Evolutionary conservation across 2,888 invertebrate species (phyloP), one percentile per base, ranked within the genome.

Genomic region (Limnephilus lunatus): DNA sequence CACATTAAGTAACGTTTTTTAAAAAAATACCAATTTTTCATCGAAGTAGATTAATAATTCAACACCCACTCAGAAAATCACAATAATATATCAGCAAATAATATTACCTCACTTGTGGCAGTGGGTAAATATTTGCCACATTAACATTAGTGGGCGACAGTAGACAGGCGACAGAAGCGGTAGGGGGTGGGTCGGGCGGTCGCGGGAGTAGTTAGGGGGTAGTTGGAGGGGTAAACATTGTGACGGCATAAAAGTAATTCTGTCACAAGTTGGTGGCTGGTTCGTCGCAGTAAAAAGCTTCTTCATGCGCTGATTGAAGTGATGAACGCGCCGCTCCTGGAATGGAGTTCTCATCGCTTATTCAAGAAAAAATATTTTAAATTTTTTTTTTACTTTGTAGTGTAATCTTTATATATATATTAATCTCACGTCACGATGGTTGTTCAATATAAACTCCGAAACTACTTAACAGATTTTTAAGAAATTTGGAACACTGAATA

Each of bases 251-350:
- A 68, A 68, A 68, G 68, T 68, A 68, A 25, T 68, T 68, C 68
- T 68, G 68, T 68, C 19, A 68, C 68, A 68, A 68, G 68, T 68
- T 9, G 68, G 68, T n/a, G 68, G 35, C 32, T 32, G 35, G 83
- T 83, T 83, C 25, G 44, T 39, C 86, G 44, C n/a, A 48, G 86
- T 86, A 48, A 85, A 85, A 44, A 44, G 86, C 86, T 86, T 86
- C 44, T 44, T 25, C n/a, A 14, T 86, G 86, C 31, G n/a, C 39
- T 86, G 86, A 86, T 86, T 86, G 86, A 30, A 44, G 85, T 39
- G 85, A 35, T 68, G 68, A 35, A 48, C n/a, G 3, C 19, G 82
- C 86, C 86, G 35, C 83, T 44, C 44, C 86, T 14, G 44, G 25
- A 68, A 68, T n/a, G n/a, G 25, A 68, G 68, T 68, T 68, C 68